A percentile compares a stretch with the other conserved stretches of the same genome.
These are phyloP conservation scores for Cheilosia pagana DNA, from an alignment of 2,888 invertebrate species.

Conservation along the genomic window DNA sequence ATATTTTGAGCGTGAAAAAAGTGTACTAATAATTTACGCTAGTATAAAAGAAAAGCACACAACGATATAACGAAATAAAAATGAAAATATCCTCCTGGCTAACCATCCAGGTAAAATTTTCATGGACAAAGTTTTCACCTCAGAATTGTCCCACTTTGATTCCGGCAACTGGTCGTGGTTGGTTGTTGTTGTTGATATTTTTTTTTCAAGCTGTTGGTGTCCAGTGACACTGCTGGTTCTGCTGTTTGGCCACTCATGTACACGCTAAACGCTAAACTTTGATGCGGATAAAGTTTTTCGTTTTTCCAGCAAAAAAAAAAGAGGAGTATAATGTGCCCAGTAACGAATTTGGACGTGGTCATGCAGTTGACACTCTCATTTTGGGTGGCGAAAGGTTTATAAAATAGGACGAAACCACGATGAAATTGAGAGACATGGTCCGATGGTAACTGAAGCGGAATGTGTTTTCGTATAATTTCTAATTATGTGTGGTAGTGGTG, in stretches of 20 bases:
- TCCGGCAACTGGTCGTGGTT: constrained; percentile 52
- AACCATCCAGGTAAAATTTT: constrained; percentile 57
- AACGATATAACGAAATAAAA: constrained; percentile 16
- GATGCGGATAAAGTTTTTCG: constrained; percentile 50
- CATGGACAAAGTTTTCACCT: constrained; percentile 62
- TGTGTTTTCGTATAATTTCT: constrained; percentile 12
- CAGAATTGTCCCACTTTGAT: constrained; percentile 49
- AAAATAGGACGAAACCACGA: constrained; percentile 22
- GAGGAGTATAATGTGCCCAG: constrained; percentile 31
- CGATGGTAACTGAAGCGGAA: constrained; percentile 14
- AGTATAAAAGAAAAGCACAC: constrained; percentile 11
- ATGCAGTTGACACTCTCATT: constrained; percentile 55
- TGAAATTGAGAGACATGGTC: constrained; percentile 36
- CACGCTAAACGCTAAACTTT: constrained; percentile 53
- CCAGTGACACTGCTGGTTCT: constrained; percentile 31
- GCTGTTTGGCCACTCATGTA: constrained; percentile 43
- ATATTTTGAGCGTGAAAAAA: constrained; percentile 7
- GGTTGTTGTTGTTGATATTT: not conserved
- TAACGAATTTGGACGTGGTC: constrained; percentile 53
- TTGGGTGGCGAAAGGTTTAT: constrained; percentile 8
- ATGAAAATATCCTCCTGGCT: constrained; percentile 17
- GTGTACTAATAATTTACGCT: constrained; percentile 40
- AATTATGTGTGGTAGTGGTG: constrained; percentile 9
- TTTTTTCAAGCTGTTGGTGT: constrained; percentile 45
- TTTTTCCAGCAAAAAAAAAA: constrained; percentile 1